phyloP scores from a whole-genome alignment of 2,888 invertebrate genomes.

The Candidula unifasciata region DNA sequence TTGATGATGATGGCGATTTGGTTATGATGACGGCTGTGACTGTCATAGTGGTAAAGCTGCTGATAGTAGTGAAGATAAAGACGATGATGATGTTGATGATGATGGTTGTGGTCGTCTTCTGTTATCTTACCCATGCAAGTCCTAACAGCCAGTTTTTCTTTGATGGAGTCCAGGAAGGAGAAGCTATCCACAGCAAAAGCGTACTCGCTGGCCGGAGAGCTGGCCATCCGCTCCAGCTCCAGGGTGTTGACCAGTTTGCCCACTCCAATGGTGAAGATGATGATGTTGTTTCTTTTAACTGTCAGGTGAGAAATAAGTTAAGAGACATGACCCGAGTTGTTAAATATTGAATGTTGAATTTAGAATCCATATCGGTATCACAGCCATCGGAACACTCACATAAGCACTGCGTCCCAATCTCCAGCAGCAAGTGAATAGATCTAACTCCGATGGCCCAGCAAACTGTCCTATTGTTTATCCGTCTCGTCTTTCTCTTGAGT shows the following conservation, averaged over 20 bases:
- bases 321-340: too few relatives aligned
- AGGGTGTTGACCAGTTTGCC: conserved; percentile 62
- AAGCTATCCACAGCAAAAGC: conserved; percentile 65
- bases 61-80: neutral
- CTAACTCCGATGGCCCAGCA: too few relatives aligned
- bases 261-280: conserved; percentile 70
- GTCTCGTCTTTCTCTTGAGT: too few relatives aligned
- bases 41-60: neutral
- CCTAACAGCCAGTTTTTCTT: conserved; percentile 63
- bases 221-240: conserved; percentile 67
- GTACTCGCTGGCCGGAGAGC: conserved; percentile 58
- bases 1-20: neutral
- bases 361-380: too few relatives aligned
- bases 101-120: neutral
- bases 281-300: conserved; percentile 62
- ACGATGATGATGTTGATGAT: neutral
- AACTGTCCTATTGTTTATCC: too few relatives aligned
- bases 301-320: neutral
- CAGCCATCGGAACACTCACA: too few relatives aligned
- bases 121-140: conserved; percentile 60
- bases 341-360: too few relatives aligned
- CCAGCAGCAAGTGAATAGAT: too few relatives aligned
- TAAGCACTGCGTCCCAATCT: too few relatives aligned
- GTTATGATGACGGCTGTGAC: neutral
- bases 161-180: conserved; percentile 64